phyloP scores from a whole-genome alignment of 2,113 vertebrate genomes.

The Nestor notabilis region DNA sequence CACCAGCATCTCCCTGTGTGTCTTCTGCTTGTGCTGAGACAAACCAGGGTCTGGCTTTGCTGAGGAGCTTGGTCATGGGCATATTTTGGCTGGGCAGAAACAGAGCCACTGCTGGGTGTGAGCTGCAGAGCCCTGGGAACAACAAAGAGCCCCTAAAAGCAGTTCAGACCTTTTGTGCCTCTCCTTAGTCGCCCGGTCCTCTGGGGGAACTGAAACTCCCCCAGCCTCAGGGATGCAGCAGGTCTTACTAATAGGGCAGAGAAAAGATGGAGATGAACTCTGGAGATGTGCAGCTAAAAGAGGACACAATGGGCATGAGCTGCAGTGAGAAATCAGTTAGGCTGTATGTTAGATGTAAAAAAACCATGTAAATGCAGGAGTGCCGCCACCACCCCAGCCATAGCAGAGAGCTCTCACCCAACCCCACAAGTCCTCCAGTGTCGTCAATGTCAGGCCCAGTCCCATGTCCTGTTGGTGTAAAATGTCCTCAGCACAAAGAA shows the following conservation, averaged over 20 bases:
- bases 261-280: not conserved
- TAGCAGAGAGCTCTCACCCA: not conserved
- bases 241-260: not conserved
- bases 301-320: not conserved
- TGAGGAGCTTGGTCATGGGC: not conserved
- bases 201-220: not conserved
- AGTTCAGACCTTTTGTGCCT: not conserved
- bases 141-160: not conserved
- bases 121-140: not conserved
- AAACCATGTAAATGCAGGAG: not conserved
- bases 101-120: not conserved
- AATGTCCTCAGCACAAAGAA: not conserved
- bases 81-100: not conserved
- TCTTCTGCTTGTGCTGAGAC: not conserved
- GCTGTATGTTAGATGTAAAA: not conserved
- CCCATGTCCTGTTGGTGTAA: not conserved
- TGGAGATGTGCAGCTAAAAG: not conserved
- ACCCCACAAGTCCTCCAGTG: not conserved
- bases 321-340: not conserved
- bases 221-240: not conserved
- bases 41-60: not conserved
- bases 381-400: not conserved
- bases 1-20: rapidly evolving
- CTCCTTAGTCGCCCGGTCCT: not conserved
- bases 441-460: not conserved